These are phyloP conservation scores for Mimachlamys varia DNA, from an alignment of 2,888 invertebrate species.

Conservation along the genomic window DNA sequence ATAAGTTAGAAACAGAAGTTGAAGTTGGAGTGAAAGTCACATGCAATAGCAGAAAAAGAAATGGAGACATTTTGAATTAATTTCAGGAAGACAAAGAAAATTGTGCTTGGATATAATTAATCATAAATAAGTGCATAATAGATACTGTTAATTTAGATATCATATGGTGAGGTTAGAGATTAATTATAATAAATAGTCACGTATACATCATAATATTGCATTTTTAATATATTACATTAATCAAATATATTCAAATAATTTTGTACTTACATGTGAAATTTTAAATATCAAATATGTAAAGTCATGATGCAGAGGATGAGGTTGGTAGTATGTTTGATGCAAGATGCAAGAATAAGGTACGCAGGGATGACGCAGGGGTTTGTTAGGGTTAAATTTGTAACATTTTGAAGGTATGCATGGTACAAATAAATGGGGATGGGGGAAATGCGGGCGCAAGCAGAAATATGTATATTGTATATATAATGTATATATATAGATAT, in stretches of 20 bases:
- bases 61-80: not conserved
- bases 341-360: constrained; percentile 3
- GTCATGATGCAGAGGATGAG: constrained; percentile 8
- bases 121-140: not conserved
- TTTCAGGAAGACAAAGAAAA: constrained; percentile 25
- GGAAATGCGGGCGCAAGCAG: constrained; percentile 32
- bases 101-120: not conserved
- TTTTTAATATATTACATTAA: not conserved
- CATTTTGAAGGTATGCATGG: not conserved
- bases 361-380: constrained; percentile 19
- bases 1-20: not conserved
- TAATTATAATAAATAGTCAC: not conserved
- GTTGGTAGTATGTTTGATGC: constrained; percentile 14
- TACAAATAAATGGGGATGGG: not conserved
- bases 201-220: not conserved
- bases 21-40: not conserved
- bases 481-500: constrained; percentile 24
- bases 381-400: not conserved
- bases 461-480: constrained; percentile 34
- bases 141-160: not conserved
- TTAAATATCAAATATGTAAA: constrained; percentile 5
- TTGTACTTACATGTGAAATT: not conserved
- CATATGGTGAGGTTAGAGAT: not conserved
- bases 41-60: constrained; percentile 26
- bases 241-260: not conserved